Conservation (phyloP, 2,888 invertebrate genomes). For the Phaonia tiefii region DNA sequence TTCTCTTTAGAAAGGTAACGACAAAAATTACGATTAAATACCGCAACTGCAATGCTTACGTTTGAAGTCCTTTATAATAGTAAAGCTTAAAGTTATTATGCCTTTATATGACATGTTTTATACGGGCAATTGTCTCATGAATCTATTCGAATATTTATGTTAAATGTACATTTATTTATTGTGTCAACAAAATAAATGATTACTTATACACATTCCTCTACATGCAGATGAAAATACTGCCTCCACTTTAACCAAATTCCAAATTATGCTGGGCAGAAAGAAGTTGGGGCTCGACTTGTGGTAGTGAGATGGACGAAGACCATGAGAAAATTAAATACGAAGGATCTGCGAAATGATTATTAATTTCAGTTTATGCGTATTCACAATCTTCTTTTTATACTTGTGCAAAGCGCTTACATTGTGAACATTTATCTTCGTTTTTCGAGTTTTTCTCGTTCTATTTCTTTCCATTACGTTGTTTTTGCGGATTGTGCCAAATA, state of each 20-base stretch:
- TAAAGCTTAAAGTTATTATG: no score
- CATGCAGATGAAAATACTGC: constrained; percentile 1
- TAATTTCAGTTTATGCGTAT: constrained; percentile 39
- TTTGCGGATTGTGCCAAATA: constrained; percentile 22
- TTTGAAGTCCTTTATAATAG: no score
- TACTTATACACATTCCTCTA: background rate
- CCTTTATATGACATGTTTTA: no score
- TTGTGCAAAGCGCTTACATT: constrained; percentile 21
- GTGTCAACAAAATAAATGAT: constrained; percentile 52
- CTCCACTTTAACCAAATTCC: no score
- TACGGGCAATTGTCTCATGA: no score
- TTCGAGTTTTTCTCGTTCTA: background rate
- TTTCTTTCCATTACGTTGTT: background rate
- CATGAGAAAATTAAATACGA: background rate
- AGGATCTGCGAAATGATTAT: constrained; percentile 31
- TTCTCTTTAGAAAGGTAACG: no score
- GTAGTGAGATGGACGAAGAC: no score
- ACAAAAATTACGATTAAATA: no score
- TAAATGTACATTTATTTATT: constrained; percentile 45
- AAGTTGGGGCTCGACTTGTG: no score
- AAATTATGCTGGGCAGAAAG: no score
- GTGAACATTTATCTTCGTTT: constrained; percentile 35
- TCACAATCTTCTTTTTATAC: constrained; percentile 21
- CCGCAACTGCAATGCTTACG: no score
- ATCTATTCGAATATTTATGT: no score